phyloP scores from a whole-genome alignment of 1,140 invertebrate species.

The Epicauta chinensis region DNA sequence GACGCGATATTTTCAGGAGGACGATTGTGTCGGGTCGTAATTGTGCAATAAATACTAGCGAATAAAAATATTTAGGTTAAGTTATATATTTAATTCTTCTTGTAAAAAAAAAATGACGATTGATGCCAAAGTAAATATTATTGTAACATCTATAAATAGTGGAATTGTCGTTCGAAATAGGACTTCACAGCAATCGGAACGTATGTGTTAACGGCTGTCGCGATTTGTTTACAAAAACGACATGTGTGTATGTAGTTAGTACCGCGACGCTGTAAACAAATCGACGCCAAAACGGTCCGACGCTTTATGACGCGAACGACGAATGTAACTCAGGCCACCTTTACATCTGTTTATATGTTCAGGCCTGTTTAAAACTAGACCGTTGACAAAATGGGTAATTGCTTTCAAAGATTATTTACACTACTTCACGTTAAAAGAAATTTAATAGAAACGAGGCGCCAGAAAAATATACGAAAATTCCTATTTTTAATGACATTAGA shows the following conservation, averaged over 20 bases:
- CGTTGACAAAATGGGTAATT: conserved; percentile 41
- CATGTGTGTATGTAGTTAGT: conserved; percentile 33
- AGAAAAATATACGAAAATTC: conserved; percentile 36
- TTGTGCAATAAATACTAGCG: conserved; percentile 15
- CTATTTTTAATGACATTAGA: conserved; percentile 27
- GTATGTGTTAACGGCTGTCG: conserved; percentile 33
- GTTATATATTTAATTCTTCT: conserved; percentile 27
- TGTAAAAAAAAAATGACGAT: conserved; percentile 25
- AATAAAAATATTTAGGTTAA: conserved; percentile 18
- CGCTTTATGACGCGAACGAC: conserved; percentile 27
- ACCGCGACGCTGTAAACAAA: conserved; percentile 37
- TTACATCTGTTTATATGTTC: conserved; percentile 31
- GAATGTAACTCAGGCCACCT: conserved; percentile 29
- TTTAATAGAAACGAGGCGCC: conserved; percentile 36
- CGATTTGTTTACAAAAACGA: conserved; percentile 38
- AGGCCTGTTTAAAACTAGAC: conserved; percentile 35
- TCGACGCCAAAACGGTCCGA: conserved; percentile 33
- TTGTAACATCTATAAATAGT: conserved; percentile 36
- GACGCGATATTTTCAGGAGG: conserved; percentile 4
- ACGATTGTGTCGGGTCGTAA: conserved; percentile 4
- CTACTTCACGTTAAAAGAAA: conserved; percentile 37
- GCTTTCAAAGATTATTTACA: conserved; percentile 38
- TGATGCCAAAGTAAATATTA: conserved; percentile 37
- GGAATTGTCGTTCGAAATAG: conserved; percentile 33
- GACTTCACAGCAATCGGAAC: conserved; percentile 30